Evolutionary conservation across 1,140 invertebrate genomes (phyloP).

Genomic region (Drosophila navojoa): DNA sequence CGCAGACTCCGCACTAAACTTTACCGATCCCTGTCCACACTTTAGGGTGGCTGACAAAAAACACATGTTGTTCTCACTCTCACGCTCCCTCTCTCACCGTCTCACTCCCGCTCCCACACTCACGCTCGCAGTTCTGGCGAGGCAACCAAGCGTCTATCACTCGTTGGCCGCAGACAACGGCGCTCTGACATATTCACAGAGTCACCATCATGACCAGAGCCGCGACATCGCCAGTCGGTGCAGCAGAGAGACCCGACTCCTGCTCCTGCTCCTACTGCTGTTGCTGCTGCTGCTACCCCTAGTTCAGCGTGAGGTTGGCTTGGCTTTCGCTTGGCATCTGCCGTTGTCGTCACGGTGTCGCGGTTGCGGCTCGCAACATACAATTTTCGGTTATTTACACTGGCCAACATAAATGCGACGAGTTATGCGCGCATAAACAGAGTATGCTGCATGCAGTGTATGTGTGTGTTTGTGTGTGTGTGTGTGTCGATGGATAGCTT

Average conservation of each 20-base stretch:
- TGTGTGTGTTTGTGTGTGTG: constrained; percentile 12
- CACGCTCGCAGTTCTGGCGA: no score
- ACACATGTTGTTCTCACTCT: constrained; percentile 66
- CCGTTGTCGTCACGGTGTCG: constrained; percentile 70
- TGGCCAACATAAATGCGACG: constrained; percentile 53
- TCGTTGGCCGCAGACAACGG: constrained; percentile 71
- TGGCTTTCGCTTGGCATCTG: constrained; percentile 55
- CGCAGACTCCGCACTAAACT: constrained; percentile 48
- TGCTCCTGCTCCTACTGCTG: background rate
- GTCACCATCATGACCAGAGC: constrained; percentile 40
- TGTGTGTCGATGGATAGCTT: background rate
- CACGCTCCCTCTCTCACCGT: background rate
- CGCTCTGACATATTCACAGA: constrained; percentile 48
- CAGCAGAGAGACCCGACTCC: background rate
- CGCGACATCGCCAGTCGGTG: constrained; percentile 13
- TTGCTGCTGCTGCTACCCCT: background rate
- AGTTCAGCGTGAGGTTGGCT: background rate
- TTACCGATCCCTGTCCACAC: background rate
- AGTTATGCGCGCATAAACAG: constrained; percentile 32
- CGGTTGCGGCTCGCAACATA: constrained; percentile 69
- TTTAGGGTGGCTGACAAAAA: constrained; percentile 46
- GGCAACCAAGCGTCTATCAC: constrained; percentile 67
- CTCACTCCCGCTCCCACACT: background rate
- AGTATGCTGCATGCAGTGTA: background rate
- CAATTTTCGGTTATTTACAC: constrained; percentile 71